Base-by-base conservation (phyloP, 2,113 vertebrate genomes). In the Promerops cafer region DNA sequence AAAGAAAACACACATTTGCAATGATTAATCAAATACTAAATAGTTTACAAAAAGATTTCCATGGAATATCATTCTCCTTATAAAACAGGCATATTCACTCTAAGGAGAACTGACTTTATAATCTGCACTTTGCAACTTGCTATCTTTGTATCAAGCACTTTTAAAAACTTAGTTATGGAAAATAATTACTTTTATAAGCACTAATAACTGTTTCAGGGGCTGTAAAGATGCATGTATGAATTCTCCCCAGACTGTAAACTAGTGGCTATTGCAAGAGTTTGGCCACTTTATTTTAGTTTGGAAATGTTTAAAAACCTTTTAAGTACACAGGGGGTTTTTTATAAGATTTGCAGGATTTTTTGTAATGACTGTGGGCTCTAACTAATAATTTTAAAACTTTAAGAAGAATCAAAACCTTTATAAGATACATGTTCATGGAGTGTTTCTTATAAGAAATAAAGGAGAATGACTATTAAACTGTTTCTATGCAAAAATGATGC, bases 341-440 rank as follows among this genome's bases (percentile, higher is more conserved):
- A n/a, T n/a, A n/a, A n/a, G n/a, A n/a, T n/a, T n/a, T n/a, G n/a
- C 39, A 78, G 71, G 20, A 39, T 47, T n/a, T 68, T 91, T 45
- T 31, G 10, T 69, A 65, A 31, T 22, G 27, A 37, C 31, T 33
- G 11, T 22, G 11, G 22, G 19, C 28, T 61, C 26, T 44, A 72
- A 35, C 8, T 39, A 35, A 13, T 64, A 64, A 39, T 72, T 93
- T 65, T 27, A 56, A 76, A 91, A 57, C 3, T 31, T 76, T 13
- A 56, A 60, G 26, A 61, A 65, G 20, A 42, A n/a, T 45, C 64
- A 77, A 89, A 83, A 65, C 11, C 16, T 53, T 89, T 14, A 39
- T 27, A 57, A 68, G 23, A 14, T 18, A n/a, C 2, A 27, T 26
- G 6, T 37, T 68, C 6, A 28, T 31, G 23, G 16, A 0, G 0